Evolutionary conservation across 2,797 vertebrate genomes (phyloP).

Genomic region (Vireo griseus): DNA sequence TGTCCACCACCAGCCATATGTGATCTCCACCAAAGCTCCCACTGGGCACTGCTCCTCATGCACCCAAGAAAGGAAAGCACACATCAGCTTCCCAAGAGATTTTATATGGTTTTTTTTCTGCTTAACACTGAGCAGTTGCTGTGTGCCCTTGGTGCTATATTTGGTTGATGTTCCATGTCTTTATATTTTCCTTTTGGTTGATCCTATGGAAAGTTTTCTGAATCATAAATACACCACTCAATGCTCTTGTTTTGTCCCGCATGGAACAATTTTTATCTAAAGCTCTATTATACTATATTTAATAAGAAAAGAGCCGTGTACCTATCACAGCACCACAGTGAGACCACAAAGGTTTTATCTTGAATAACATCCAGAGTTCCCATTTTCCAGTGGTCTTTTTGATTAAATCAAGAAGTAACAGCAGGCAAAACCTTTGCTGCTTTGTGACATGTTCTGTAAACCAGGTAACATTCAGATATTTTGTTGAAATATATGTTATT

Average conservation of each 20-base stretch:
- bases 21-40: not conserved
- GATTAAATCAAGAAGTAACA: not conserved
- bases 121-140: not conserved
- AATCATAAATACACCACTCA: not conserved
- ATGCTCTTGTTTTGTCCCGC: not conserved
- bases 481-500: not conserved
- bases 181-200: not conserved
- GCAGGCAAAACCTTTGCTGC: not conserved
- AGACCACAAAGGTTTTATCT: not conserved
- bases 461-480: not conserved
- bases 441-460: not conserved
- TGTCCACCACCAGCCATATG: rapidly evolving
- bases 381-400: not conserved
- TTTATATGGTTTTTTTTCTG: not conserved
- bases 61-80: not conserved
- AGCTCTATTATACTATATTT: not conserved
- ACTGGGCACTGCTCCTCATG: not conserved
- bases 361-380: not conserved
- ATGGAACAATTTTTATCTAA: not conserved
- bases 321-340: not conserved
- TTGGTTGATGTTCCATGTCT: not conserved
- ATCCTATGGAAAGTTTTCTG: not conserved
- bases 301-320: not conserved
- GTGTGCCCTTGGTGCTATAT: not conserved
- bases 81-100: not conserved